These are phyloP conservation scores for Parasteatoda lunata DNA, from an alignment of 2,888 invertebrate genomes.

Conservation along the genomic window DNA sequence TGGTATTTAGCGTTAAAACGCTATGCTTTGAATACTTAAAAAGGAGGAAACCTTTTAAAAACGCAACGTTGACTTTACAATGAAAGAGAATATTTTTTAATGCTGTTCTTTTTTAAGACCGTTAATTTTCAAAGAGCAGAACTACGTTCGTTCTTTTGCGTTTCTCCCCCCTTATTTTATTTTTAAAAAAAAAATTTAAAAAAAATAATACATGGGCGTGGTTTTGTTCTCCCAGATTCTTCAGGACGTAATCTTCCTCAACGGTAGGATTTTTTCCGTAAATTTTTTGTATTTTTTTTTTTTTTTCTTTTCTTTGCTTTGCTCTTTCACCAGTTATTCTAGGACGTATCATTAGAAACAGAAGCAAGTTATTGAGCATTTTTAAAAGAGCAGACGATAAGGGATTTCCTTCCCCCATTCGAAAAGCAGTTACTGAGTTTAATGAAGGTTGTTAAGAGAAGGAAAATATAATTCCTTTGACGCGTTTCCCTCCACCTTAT, in stretches of 20 bases:
- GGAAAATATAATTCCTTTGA: conserved; percentile 37
- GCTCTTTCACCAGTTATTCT: conserved; percentile 11
- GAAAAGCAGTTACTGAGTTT: conserved; percentile 22
- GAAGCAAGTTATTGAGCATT: conserved; percentile 21
- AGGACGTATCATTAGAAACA: conserved; percentile 18
- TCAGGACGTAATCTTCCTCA: conserved; percentile 34
- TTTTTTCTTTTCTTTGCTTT: conserved; percentile 10
- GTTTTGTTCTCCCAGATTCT: conserved; percentile 23
- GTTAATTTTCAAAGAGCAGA: conserved; percentile 47
- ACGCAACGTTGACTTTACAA: background rate
- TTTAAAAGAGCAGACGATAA: conserved; percentile 10
- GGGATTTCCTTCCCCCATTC: conserved; percentile 43
- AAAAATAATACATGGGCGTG: conserved; percentile 56
- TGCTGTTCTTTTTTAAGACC: conserved; percentile 8
- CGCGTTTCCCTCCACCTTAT: background rate
- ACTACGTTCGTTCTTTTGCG: conserved; percentile 28
- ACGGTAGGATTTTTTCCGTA: conserved; percentile 55
- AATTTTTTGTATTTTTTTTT: conserved; percentile 22
- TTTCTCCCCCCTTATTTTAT: conserved; percentile 2
- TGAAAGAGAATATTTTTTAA: conserved; percentile 11
- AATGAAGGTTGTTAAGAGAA: conserved; percentile 51
- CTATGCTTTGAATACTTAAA: conserved; percentile 61
- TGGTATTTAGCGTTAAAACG: conserved; percentile 50
- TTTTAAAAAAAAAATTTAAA: no score
- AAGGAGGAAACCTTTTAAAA: conserved; percentile 40